Conservation (phyloP, 2,113 vertebrate genomes). For the Lepisosteus osseus region DNA sequence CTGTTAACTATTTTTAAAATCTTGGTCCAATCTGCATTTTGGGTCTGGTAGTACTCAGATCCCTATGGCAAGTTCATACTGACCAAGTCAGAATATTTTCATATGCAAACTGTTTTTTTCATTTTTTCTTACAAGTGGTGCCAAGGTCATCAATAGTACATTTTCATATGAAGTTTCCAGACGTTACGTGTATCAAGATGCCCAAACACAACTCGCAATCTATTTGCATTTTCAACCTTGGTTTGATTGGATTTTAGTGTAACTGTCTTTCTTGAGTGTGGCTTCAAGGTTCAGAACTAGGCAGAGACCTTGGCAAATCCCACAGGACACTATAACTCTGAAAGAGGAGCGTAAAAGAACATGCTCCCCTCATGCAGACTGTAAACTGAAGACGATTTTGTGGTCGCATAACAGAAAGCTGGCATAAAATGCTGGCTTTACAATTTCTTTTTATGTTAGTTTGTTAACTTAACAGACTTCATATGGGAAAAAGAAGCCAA, state of each 20-base stretch:
- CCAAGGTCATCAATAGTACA: neutral
- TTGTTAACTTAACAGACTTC: conserved; percentile 45
- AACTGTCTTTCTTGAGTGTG: neutral
- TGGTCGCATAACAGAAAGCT: conserved; percentile 42
- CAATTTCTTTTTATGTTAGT: conserved; percentile 41
- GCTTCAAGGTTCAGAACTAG: neutral
- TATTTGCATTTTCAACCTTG: neutral
- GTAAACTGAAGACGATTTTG: conserved; percentile 48
- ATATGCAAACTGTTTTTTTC: neutral
- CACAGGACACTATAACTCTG: conserved; percentile 40
- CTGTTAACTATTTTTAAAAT: too few relatives aligned
- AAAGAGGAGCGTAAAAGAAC: conserved; percentile 41
- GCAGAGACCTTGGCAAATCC: conserved; percentile 43
- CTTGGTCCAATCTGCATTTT: neutral
- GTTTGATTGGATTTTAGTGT: conserved; percentile 11
- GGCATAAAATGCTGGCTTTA: conserved; percentile 46
- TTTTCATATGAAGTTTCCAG: conserved; percentile 7
- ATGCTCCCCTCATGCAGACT: conserved; percentile 50
- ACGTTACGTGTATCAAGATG: neutral
- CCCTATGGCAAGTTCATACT: neutral
- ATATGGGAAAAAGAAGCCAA: conserved; percentile 34
- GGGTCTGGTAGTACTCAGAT: neutral
- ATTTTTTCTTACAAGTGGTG: conserved; percentile 2
- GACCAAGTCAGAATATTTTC: neutral
- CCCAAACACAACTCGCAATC: conserved; percentile 8